Base-by-base conservation (phyloP, 1,140 invertebrate genomes). In the Telenomus remus region DNA sequence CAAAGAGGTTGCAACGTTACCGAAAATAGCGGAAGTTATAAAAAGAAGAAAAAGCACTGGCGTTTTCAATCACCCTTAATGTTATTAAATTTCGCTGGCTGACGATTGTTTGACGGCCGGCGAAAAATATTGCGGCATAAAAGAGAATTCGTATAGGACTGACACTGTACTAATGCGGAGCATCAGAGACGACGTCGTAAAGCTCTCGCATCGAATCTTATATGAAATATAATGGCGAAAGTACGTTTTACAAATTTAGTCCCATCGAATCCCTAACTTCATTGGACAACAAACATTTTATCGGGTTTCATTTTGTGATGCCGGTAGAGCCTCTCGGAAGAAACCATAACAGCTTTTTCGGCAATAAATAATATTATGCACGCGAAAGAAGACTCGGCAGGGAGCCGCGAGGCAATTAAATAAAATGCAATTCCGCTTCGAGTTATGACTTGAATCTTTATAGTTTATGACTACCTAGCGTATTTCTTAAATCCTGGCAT, bases 331-430 rank as follows among this genome's bases (percentile, higher is more conserved):
- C 78, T 80, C 66, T 65, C 79, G 50, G 79, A 82, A 83, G 87
- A 87, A 87, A 86, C 63, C 82, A 86, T 86, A 87, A 88, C 84
- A 84, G 82, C 84, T 82, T 80, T 83, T 84, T 84, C 72, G 81
- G 83, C 78, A 86, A 88, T 88, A 88, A 88, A 88, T 88, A 88
- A 87, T 86, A 87, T 87, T 87, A 87, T 87, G 86, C 87, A 86
- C 80, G 84, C 80, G 78, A 76, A 78, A 60, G 54, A 69, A 53
- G 54, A 64, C 72, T 64, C 76, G 51, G 47, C 76, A 64, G 69
- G 65, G 78, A 79, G 79, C 80, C 83, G 76, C 79, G 63, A 76
- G 81, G 85, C 87, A 88, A 88, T 88, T 88, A 88, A 88, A 88
- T 88, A 88, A 88, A 88, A 88, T 84, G 87, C 83, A 84, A 87